A percentile compares a stretch with the other conserved stretches of the same genome.
Evolutionary conservation across 2,113 vertebrate species (phyloP).

Genomic region (Boulengeromyrus knoepffleri): DNA sequence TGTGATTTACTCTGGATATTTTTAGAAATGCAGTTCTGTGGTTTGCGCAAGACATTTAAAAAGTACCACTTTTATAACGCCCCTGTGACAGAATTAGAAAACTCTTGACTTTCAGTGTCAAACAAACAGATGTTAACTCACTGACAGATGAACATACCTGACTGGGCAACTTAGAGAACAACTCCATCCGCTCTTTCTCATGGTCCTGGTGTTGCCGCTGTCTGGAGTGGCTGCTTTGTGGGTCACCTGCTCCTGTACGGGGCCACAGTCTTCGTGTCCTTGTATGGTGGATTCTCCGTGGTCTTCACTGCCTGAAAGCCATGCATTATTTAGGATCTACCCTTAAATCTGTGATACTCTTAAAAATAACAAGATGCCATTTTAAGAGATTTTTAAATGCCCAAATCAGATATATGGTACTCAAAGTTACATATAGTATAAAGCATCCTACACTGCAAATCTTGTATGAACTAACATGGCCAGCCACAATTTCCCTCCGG

Average conservation of each 20-base stretch:
- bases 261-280: slow-evolving; percentile 62
- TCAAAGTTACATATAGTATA: not conserved
- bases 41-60: too few relatives aligned
- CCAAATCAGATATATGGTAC: not conserved
- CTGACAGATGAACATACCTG: slow-evolving; percentile 58
- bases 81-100: not conserved
- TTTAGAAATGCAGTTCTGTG: too few relatives aligned
- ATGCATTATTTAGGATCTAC: too few relatives aligned
- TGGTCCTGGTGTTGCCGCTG: slow-evolving; percentile 75
- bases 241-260: slow-evolving; percentile 47
- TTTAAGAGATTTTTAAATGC: not conserved
- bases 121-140: not conserved
- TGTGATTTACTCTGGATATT: too few relatives aligned
- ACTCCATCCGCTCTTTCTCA: slow-evolving; percentile 86
- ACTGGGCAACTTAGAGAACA: slow-evolving; percentile 67
- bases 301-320: slow-evolving; percentile 64
- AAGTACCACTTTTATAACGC: not conserved
- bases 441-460: not conserved
- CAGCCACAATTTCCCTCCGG: slow-evolving; percentile 65
- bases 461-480: slow-evolving; percentile 60
- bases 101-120: not conserved
- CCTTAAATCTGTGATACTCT: not conserved
- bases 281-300: slow-evolving; percentile 62
- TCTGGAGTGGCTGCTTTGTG: slow-evolving; percentile 55
- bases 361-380: not conserved